A percentile compares a stretch with the other conserved stretches of the same genome.
These are phyloP conservation scores for Ursus arctos DNA, from an alignment of 2,113 vertebrate genomes.

Conservation along the genomic window DNA sequence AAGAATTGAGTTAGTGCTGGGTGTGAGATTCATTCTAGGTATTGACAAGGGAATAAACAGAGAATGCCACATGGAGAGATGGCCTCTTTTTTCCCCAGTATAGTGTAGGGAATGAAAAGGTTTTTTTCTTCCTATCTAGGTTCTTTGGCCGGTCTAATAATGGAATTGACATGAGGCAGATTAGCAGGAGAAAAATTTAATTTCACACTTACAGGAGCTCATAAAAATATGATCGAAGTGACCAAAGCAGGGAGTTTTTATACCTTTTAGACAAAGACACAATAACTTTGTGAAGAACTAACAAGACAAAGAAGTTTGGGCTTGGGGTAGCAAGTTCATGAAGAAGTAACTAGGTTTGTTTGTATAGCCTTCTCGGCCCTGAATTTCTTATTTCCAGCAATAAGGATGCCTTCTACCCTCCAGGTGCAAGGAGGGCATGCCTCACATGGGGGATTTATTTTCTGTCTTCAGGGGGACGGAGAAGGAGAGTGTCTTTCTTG, in stretches of 20 bases:
- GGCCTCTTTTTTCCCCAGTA: background rate
- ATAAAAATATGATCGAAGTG: background rate
- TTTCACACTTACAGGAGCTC: background rate
- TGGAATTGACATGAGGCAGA: background rate
- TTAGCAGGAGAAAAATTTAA: background rate
- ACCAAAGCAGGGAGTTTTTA: background rate
- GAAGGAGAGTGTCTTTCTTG: background rate
- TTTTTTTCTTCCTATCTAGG: background rate
- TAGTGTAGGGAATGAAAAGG: background rate
- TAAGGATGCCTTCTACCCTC: background rate
- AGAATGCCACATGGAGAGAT: background rate
- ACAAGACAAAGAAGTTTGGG: background rate
- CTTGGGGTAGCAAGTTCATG: background rate
- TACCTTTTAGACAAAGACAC: background rate
- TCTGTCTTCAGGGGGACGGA: background rate
- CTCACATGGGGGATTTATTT: background rate
- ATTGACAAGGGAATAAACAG: background rate
- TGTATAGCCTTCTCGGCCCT: background rate
- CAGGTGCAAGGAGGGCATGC: background rate
- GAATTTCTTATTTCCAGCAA: background rate
- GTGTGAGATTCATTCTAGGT: background rate
- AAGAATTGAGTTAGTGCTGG: background rate
- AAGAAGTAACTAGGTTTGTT: background rate
- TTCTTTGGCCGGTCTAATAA: background rate
- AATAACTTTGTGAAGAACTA: background rate